Evolutionary conservation across 1,140 invertebrate species (phyloP).

Genomic region (Zaprionus nigranus): DNA sequence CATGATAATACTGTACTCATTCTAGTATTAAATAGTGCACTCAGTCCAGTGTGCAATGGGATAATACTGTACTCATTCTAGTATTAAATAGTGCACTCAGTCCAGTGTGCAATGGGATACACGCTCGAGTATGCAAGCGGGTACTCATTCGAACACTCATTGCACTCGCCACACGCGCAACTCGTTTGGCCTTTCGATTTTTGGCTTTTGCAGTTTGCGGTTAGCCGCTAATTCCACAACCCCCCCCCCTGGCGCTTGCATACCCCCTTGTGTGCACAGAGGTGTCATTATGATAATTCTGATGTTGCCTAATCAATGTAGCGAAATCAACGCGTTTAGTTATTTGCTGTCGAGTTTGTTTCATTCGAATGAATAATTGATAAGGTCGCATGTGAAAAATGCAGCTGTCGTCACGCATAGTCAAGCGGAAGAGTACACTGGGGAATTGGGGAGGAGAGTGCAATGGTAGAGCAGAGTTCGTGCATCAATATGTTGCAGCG

Average conservation of each 20-base stretch:
- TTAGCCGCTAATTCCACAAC: not conserved
- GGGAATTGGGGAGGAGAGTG: not conserved
- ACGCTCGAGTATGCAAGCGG: too few species aligned
- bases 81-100: too few species aligned
- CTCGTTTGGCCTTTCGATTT: not conserved
- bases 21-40: too few species aligned
- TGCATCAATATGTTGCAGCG: constrained; percentile 16
- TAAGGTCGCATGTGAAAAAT: constrained; percentile 34
- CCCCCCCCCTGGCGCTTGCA: too few species aligned
- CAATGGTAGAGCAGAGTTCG: not conserved
- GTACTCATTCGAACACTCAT: too few species aligned
- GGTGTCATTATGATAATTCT: not conserved
- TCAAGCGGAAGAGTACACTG: not conserved
- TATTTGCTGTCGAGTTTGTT: not conserved
- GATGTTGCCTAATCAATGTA: not conserved
- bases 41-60: too few species aligned
- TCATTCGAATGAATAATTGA: constrained; percentile 5
- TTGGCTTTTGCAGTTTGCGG: not conserved
- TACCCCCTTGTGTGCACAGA: too few species aligned
- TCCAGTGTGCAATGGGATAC: too few species aligned
- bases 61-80: too few species aligned
- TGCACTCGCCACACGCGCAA: not conserved
- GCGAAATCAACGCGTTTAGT: not conserved
- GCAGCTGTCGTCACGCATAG: constrained; percentile 39
- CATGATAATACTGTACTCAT: too few species aligned